Evolutionary conservation across 2,888 invertebrate species (phyloP).

Genomic region (Cheilosia vernalis): DNA sequence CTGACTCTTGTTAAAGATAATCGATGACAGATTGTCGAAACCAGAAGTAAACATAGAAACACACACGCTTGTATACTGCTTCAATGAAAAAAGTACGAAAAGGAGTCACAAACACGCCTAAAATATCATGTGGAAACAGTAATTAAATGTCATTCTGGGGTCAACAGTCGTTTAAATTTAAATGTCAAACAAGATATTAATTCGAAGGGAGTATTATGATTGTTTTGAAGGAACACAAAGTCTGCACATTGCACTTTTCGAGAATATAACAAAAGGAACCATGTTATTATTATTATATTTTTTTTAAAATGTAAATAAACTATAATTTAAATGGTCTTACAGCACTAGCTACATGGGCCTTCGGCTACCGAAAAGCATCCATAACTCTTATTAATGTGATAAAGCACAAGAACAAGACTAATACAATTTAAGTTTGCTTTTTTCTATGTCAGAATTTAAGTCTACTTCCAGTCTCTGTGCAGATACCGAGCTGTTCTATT

Average conservation of each 20-base stretch:
- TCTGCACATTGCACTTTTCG: background rate
- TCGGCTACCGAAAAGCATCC: no score
- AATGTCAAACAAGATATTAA: background rate
- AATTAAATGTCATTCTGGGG: background rate
- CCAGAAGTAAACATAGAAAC: no score
- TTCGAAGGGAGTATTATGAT: background rate
- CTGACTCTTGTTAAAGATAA: no score
- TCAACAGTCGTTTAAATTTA: background rate
- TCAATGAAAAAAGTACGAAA: background rate
- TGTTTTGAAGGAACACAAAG: background rate
- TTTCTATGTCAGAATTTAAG: background rate
- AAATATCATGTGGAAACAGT: constrained; percentile 1
- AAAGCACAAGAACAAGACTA: constrained; percentile 29
- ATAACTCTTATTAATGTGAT: background rate
- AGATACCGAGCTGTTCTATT: background rate
- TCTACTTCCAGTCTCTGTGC: background rate
- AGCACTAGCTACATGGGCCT: no score
- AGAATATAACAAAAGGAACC: constrained; percentile 1
- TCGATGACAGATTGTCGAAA: no score
- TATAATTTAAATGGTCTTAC: no score
- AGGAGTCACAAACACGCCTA: background rate
- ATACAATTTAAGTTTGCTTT: constrained; percentile 3
- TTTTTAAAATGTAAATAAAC: no score
- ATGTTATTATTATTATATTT: no score
- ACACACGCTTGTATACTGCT: no score